phyloP scores from a whole-genome alignment of 2,113 vertebrate species.

The Alouatta palliata region DNA sequence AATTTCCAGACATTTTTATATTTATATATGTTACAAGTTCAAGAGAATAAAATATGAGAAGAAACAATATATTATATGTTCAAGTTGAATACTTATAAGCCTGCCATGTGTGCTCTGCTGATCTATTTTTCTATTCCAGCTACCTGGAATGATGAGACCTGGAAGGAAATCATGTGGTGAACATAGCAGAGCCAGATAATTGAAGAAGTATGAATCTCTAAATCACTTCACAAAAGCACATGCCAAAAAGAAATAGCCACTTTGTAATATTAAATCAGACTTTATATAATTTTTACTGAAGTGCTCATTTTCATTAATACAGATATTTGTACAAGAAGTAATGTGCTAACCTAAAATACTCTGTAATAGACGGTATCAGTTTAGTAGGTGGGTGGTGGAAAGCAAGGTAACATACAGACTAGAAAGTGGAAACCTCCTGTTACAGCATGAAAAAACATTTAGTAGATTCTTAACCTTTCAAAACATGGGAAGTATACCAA shows the following conservation, averaged over 20 bases:
- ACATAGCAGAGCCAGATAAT: neutral
- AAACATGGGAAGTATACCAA: neutral
- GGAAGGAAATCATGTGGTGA: neutral
- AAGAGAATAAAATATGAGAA: neutral
- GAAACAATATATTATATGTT: neutral
- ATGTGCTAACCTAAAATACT: neutral
- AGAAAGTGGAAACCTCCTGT: neutral
- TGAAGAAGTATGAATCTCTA: neutral
- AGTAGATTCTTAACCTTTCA: neutral
- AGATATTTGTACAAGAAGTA: neutral
- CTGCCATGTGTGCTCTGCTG: neutral
- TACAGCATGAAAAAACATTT: neutral
- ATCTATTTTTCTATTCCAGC: neutral
- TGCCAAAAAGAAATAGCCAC: neutral
- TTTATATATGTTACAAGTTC: neutral
- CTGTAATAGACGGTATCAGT: neutral
- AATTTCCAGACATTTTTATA: neutral
- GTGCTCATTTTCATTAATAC: neutral
- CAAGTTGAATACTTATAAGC: neutral
- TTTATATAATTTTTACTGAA: neutral
- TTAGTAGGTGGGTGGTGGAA: neutral
- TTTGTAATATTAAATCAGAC: neutral
- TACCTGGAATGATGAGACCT: neutral
- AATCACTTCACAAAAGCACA: neutral
- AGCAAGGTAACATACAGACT: neutral